Base-by-base conservation (phyloP, 2,797 vertebrate genomes). In the Sebastes paucispinis region DNA sequence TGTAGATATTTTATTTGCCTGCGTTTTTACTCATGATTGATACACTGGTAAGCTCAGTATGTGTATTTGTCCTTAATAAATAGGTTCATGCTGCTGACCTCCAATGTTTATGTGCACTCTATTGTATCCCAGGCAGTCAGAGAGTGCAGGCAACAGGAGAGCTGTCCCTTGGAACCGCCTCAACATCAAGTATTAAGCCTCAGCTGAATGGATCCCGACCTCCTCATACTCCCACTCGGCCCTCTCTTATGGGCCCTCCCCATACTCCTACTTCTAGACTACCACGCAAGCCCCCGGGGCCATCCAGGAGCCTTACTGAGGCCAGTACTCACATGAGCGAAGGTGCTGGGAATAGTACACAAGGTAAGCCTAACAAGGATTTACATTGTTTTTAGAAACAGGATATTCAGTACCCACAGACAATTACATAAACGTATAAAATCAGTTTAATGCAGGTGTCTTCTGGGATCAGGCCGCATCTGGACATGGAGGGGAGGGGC, bases 351-450 rank as follows among this genome's bases (percentile, higher is more conserved):
- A 43, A 43, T 43, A 93, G 86, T 71, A 82, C 80, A 79, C 93
- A 94, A 83, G 96, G 96, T 97, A 90, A 96, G 95, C 2, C 34
- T 29, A 32, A 29, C 18, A 20, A 60, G n/a, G 24, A 55, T 80
- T 69, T 65, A 4, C 1, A 31, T 36, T 0, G 0, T 55, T 67
- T 81, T 65, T 62, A 43, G 58, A 75, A 78, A 43, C 50, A 0
- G 3, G 25, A 27, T 62, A 36, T 73, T 32, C 27, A 16, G 10
- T 64, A 4, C 16, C 16, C 18, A 13, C 16, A 39, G 34, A 58
- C 22, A 22, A 6, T 70, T 75, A 39, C 43, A 77, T 66, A n/a
- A 79, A 65, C 10, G 8, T 29, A 63, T 54, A n/a, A 32, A 52
- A 54, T 55, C 14, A 16, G 18, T 52, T 73, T 71, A 54, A 50